phyloP scores from a whole-genome alignment of 2,797 vertebrate species.

The Tolypeutes matacus region DNA sequence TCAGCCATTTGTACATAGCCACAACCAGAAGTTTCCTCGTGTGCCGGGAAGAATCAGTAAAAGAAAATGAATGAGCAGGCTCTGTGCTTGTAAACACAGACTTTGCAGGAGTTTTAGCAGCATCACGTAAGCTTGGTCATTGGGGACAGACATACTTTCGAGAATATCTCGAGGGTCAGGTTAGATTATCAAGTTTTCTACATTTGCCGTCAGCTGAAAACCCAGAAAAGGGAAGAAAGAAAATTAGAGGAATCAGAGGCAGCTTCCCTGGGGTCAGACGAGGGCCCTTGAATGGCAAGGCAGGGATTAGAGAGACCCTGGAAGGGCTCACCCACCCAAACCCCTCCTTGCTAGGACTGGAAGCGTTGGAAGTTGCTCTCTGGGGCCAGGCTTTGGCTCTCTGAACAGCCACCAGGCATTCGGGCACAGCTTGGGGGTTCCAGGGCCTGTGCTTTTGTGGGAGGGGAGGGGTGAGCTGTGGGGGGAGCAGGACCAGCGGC shows the following conservation, averaged over 20 bases:
- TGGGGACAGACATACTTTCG: constrained; percentile 33
- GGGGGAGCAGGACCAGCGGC: no score
- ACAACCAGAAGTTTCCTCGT: not conserved
- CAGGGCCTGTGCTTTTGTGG: no score
- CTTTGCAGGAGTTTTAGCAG: not conserved
- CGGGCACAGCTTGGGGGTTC: not conserved
- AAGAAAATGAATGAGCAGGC: not conserved
- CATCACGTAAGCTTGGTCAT: not conserved
- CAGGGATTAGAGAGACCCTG: not conserved
- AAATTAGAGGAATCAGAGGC: not conserved
- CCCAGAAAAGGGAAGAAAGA: constrained; percentile 25
- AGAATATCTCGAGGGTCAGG: constrained; percentile 41
- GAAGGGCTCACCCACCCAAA: not conserved
- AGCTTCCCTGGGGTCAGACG: not conserved
- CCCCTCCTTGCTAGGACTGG: not conserved
- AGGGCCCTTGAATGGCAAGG: not conserved
- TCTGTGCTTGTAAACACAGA: no score
- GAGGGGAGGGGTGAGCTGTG: no score
- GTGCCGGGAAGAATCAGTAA: not conserved
- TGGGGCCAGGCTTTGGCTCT: not conserved
- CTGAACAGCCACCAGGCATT: not conserved
- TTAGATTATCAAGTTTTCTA: constrained; percentile 38
- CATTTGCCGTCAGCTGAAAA: constrained; percentile 45
- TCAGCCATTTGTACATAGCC: not conserved
- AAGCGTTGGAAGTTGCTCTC: not conserved